phyloP scores from a whole-genome alignment of 1,140 invertebrate genomes.

The Brachionus paranguensis region DNA sequence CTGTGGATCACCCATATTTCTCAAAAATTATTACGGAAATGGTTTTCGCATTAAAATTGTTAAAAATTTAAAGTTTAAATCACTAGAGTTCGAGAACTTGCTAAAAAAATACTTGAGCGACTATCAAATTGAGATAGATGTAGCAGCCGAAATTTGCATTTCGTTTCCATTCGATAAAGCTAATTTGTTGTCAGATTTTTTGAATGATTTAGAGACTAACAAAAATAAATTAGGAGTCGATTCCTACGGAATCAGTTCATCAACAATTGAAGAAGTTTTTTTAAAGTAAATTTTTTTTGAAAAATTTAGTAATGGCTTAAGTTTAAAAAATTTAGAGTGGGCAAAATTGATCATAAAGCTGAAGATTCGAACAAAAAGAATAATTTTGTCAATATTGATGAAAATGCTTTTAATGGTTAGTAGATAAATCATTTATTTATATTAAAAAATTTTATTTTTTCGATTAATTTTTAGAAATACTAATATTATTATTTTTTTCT shows the following conservation, averaged over 20 bases:
- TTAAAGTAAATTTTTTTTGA: not conserved
- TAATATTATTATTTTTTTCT: too few species aligned
- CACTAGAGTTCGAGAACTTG: not conserved
- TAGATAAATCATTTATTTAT: not conserved
- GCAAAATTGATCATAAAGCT: constrained; percentile 28
- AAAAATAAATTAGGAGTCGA: not conserved
- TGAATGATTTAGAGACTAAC: constrained; percentile 23
- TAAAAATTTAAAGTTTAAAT: not conserved
- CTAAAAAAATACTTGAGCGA: not conserved
- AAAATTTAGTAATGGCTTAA: not conserved
- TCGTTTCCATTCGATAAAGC: not conserved
- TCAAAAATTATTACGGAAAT: constrained; percentile 17
- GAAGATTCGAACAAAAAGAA: not conserved
- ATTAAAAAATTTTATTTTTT: too few species aligned
- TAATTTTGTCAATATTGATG: not conserved
- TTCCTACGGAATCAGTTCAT: not conserved
- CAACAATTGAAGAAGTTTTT: constrained; percentile 40
- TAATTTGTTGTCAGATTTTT: not conserved
- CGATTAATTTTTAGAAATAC: too few species aligned
- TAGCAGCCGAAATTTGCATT: constrained; percentile 3
- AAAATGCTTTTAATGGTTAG: not conserved
- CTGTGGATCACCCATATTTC: constrained; percentile 28
- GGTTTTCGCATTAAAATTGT: constrained; percentile 36
- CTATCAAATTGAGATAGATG: constrained; percentile 24
- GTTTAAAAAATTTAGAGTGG: not conserved